Evolutionary conservation across 2,113 vertebrate genomes (phyloP).

Genomic region (Nyctibius bracteatus): DNA sequence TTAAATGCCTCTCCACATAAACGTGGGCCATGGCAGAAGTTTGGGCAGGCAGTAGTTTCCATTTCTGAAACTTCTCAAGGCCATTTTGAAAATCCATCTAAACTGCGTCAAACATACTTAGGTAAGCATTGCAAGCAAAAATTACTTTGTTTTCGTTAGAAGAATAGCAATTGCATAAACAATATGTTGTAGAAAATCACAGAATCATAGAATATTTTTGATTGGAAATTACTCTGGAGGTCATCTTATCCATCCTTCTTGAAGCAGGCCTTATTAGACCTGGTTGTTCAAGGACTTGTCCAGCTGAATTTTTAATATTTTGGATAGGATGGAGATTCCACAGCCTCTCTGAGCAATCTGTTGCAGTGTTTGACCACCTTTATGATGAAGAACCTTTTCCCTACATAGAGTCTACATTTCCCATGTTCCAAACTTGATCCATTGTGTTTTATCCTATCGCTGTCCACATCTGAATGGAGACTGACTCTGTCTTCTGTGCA

Average conservation of each 20-base stretch:
- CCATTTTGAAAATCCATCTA: background rate
- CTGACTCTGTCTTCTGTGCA: background rate
- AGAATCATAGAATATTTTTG: background rate
- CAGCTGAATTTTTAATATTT: background rate
- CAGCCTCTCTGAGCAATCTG: background rate
- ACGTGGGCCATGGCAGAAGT: background rate
- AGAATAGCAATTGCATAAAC: background rate
- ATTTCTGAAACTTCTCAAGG: background rate
- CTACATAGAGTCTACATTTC: background rate
- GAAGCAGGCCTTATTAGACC: background rate
- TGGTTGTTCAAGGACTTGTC: background rate
- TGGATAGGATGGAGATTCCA: background rate
- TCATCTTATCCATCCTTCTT: background rate
- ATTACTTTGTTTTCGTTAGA: background rate
- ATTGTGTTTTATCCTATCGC: rapidly evolving
- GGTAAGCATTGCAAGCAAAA: background rate
- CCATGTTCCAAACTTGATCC: background rate
- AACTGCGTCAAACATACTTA: background rate
- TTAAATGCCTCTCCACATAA: background rate
- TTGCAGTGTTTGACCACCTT: background rate
- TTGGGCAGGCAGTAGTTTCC: background rate
- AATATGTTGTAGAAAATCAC: background rate
- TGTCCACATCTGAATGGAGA: background rate
- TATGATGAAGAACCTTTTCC: background rate
- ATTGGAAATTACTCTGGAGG: background rate